Percentiles rank a stretch among this genome's conserved stretches.
Conservation (phyloP, 2,797 vertebrate genomes). For the Oophaga sylvatica region DNA sequence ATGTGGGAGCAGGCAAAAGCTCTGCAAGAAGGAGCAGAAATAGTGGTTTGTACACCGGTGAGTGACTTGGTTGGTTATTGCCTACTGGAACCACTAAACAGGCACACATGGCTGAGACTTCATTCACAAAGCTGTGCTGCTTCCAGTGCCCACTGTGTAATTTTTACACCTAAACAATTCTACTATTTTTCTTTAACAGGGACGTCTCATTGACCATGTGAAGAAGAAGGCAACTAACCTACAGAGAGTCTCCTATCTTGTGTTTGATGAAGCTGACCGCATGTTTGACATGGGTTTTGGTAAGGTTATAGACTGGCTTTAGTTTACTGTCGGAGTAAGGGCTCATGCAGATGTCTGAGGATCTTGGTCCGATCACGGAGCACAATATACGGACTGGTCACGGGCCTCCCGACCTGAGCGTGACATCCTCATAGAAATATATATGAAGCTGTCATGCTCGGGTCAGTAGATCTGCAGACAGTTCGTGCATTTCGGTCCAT, state of each 20-base stretch:
- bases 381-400: too few relatives aligned
- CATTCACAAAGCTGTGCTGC: neutral
- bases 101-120: neutral
- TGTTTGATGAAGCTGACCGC: conserved; percentile 98
- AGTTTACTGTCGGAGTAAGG: neutral
- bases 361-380: too few relatives aligned
- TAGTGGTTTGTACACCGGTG: conserved; percentile 97
- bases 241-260: conserved; percentile 94
- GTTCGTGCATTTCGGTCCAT: too few relatives aligned
- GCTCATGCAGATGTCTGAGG: too few relatives aligned
- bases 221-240: conserved; percentile 99
- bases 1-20: conserved; percentile 99
- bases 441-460: too few relatives aligned
- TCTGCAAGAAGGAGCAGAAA: conserved; percentile 96
- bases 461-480: too few relatives aligned
- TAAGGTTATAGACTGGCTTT: conserved; percentile 68
- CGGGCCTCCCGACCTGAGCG: too few relatives aligned
- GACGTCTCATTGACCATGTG: conserved; percentile 96
- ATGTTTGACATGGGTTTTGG: conserved; percentile 99
- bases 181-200: conserved; percentile 72
- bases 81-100: too few relatives aligned
- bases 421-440: too few relatives aligned
- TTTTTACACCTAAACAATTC: neutral
- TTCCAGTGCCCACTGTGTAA: neutral
- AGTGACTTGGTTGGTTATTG: conserved; percentile 66